These are phyloP conservation scores for Emmelina monodactyla DNA, from an alignment of 2,888 invertebrate species.

Conservation along the genomic window DNA sequence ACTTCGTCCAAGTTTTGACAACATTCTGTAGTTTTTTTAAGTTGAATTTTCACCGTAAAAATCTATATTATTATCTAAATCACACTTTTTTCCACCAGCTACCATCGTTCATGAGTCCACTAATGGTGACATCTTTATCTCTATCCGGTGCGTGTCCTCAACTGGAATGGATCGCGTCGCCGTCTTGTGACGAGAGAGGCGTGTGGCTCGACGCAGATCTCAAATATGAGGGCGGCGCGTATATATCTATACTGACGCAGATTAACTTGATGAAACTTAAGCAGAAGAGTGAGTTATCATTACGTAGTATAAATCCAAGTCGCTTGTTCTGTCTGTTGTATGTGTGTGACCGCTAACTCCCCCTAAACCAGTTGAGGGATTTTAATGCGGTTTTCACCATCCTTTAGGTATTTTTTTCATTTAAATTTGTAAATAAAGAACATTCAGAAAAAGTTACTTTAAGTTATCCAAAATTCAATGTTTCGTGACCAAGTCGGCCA, in stretches of 20 bases:
- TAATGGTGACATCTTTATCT: conserved; percentile 77
- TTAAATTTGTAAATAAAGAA: no score
- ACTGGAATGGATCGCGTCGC: conserved; percentile 69
- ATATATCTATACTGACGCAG: conserved; percentile 87
- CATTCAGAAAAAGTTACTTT: no score
- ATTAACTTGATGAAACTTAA: conserved; percentile 72
- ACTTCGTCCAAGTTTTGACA: no score
- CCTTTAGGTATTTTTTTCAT: no score
- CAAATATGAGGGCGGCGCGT: conserved; percentile 78
- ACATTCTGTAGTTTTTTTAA: no score
- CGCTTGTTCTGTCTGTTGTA: no score
- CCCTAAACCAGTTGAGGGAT: no score
- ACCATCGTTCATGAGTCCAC: conserved; percentile 88
- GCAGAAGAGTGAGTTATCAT: conserved; percentile 55
- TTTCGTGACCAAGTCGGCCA: no score
- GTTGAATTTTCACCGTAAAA: neutral
- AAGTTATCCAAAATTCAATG: no score
- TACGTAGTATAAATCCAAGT: no score
- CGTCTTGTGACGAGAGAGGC: conserved; percentile 80
- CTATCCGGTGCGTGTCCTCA: conserved; percentile 75
- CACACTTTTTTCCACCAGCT: conserved; percentile 40
- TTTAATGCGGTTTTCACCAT: no score
- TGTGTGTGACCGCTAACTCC: no score
- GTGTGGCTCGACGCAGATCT: conserved; percentile 89
- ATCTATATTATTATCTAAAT: neutral